Conservation (phyloP, 92 coral and sea anemone species). For the Parazoanthus darwini region DNA sequence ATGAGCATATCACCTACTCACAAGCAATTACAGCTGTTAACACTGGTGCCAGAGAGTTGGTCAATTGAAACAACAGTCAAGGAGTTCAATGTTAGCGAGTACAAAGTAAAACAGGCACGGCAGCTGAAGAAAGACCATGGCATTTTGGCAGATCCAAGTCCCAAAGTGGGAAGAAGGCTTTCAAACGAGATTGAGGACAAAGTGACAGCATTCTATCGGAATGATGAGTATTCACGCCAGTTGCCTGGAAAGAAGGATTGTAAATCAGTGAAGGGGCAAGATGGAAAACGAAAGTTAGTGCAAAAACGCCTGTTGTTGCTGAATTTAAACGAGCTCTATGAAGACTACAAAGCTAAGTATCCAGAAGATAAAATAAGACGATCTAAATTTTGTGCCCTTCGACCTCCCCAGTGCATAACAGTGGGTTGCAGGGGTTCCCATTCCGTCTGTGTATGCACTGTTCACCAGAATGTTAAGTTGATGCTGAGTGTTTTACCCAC, state of each 20-base stretch:
- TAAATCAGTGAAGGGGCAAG: slow-evolving; percentile 24
- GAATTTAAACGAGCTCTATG: slow-evolving; percentile 7
- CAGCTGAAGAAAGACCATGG: slow-evolving; percentile 32
- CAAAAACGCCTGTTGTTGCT: slow-evolving; percentile 19
- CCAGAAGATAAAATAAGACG: slow-evolving; percentile 6
- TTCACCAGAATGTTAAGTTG: slow-evolving; percentile 16
- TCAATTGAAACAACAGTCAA: slow-evolving; percentile 15
- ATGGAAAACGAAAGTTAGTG: slow-evolving; percentile 1
- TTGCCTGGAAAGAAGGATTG: slow-evolving; percentile 24
- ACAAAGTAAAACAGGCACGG: slow-evolving; percentile 25
- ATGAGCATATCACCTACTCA: slow-evolving; percentile 4
- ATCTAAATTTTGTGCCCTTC: slow-evolving; percentile 24
- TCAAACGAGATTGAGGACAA: not conserved
- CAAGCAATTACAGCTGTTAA: slow-evolving; percentile 23
- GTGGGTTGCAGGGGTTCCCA: not conserved
- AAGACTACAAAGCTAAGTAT: not conserved
- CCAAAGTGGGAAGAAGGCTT: slow-evolving; percentile 1
- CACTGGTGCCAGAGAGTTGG: slow-evolving; percentile 22
- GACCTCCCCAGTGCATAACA: not conserved
- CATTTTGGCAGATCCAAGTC: slow-evolving; percentile 26
- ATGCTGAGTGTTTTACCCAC: slow-evolving; percentile 29
- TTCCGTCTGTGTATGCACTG: slow-evolving; percentile 6
- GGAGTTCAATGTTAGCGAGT: not conserved
- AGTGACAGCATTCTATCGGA: not conserved
- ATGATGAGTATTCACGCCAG: slow-evolving; percentile 16